A percentile compares a stretch with the other conserved stretches of the same genome.
Evolutionary conservation across 2,888 invertebrate genomes (phyloP).

Genomic region (Platycheirus rosarum): DNA sequence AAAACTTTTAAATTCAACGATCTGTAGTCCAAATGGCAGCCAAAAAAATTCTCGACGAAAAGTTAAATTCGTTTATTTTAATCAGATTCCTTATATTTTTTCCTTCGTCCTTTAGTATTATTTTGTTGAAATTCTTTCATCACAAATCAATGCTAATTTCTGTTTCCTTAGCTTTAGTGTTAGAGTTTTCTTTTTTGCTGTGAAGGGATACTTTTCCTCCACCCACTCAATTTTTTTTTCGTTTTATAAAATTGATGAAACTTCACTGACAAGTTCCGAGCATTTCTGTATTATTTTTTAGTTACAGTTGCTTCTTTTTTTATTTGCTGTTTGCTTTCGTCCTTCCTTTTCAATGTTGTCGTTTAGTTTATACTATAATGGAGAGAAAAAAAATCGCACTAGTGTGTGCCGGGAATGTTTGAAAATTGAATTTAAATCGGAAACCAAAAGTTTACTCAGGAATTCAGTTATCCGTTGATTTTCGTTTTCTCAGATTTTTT

Average conservation of each 20-base stretch:
- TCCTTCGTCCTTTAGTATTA: conserved; percentile 14
- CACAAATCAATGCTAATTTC: conserved; percentile 72
- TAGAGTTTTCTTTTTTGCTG: background rate
- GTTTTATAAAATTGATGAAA: conserved; percentile 61
- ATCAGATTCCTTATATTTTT: conserved; percentile 58
- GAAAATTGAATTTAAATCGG: conserved; percentile 72
- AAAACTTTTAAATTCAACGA: conserved; percentile 44
- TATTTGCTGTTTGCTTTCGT: conserved; percentile 5
- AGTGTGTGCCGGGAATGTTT: conserved; percentile 51
- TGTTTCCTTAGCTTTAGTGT: conserved; percentile 52
- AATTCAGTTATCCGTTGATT: conserved; percentile 64
- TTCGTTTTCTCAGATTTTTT: conserved; percentile 9
- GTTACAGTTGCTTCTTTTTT: conserved; percentile 19
- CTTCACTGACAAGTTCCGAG: conserved; percentile 61
- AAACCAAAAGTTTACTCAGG: conserved; percentile 71
- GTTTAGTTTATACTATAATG: conserved; percentile 4
- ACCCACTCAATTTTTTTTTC: conserved; percentile 12
- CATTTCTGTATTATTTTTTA: conserved; percentile 44
- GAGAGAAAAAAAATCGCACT: conserved; percentile 3
- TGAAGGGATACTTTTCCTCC: conserved; percentile 26
- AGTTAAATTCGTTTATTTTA: conserved; percentile 71
- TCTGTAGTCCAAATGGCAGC: conserved; percentile 15
- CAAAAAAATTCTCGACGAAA: conserved; percentile 51
- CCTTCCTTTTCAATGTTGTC: conserved; percentile 10
- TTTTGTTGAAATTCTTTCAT: too few relatives aligned